A percentile compares a stretch with the other conserved stretches of the same genome.
Conservation (phyloP, 1,140 invertebrate genomes). For the Platorchestia sp. region DNA sequence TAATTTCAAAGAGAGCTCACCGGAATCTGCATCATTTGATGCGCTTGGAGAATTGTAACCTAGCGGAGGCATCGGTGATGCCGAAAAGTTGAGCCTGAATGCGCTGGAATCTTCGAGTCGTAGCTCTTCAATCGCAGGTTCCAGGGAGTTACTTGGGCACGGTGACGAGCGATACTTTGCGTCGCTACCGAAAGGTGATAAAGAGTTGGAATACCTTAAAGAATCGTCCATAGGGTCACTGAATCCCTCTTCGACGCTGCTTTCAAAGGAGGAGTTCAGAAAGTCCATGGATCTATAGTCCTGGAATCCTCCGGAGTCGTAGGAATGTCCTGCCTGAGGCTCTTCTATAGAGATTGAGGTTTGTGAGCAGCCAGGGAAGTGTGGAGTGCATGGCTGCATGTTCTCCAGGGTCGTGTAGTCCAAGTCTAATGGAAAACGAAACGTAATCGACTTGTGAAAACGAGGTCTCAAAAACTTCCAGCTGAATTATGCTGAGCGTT, state of each 20-base stretch:
- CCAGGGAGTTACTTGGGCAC: background rate
- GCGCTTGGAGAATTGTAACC: background rate
- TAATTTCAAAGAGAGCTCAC: background rate
- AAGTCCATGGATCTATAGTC: constrained; percentile 1
- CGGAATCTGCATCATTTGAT: background rate
- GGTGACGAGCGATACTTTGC: background rate
- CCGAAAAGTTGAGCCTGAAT: background rate
- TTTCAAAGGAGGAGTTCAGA: background rate
- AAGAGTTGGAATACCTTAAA: background rate
- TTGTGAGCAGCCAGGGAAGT: background rate
- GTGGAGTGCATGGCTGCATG: background rate
- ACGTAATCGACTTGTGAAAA: background rate
- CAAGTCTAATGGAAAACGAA: background rate
- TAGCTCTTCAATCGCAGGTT: background rate
- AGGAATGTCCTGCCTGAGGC: background rate
- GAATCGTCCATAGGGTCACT: background rate
- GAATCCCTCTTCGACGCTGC: background rate
- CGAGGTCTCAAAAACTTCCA: background rate
- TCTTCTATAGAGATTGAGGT: background rate
- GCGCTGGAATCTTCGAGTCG: background rate
- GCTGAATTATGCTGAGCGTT: background rate
- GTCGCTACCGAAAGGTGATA: background rate
- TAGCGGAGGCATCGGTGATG: background rate
- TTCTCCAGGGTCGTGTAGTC: background rate
- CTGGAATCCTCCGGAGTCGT: background rate